Percentiles rank a stretch among this genome's conserved stretches.
Evolutionary conservation across 1,140 invertebrate species (phyloP).

Genomic region (Carposina sasakii): DNA sequence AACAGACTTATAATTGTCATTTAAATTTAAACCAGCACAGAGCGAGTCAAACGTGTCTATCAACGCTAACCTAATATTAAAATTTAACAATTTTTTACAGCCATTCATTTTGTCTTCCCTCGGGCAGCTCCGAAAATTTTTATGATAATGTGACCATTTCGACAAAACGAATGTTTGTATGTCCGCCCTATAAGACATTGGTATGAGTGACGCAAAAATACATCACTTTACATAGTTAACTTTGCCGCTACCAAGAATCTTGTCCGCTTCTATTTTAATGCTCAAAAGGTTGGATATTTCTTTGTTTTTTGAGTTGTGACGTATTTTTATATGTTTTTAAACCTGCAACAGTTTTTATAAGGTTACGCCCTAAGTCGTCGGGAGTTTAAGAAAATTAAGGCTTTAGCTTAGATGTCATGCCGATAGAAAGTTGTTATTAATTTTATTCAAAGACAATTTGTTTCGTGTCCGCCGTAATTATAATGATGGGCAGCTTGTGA

Average conservation of each 20-base stretch:
- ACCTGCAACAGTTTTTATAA: slow-evolving; percentile 21
- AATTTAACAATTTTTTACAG: too few species aligned
- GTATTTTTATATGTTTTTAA: neutral
- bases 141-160: slow-evolving; percentile 7
- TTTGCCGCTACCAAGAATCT: neutral
- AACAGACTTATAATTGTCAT: too few species aligned
- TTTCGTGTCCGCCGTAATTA: too few species aligned
- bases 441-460: slow-evolving; percentile 19
- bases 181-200: slow-evolving; percentile 22
- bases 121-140: neutral
- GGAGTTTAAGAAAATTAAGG: slow-evolving; percentile 34
- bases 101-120: too few species aligned
- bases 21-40: too few species aligned
- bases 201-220: slow-evolving; percentile 19
- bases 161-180: slow-evolving; percentile 8
- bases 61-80: too few species aligned
- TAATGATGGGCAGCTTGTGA: too few species aligned
- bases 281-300: neutral
- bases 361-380: slow-evolving; percentile 29
- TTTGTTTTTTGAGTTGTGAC: neutral
- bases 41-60: too few species aligned
- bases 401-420: slow-evolving; percentile 45
- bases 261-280: neutral
- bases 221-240: slow-evolving; percentile 4
- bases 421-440: slow-evolving; percentile 40